A percentile compares a stretch with the other conserved stretches of the same genome.
phyloP scores from a whole-genome alignment of 2,888 invertebrate genomes.

The Acrobeloides nanus region DNA sequence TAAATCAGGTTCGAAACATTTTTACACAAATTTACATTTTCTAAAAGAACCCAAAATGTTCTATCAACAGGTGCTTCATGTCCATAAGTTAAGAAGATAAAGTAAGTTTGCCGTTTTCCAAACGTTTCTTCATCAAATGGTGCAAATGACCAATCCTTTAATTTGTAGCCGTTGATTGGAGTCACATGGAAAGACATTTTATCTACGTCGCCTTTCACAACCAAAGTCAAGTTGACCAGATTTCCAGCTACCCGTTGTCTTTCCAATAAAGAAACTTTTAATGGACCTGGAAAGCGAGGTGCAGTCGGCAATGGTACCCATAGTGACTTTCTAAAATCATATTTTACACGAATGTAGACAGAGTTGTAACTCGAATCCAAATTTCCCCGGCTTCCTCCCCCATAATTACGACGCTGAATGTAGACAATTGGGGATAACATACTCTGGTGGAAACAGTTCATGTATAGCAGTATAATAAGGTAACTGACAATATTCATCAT shows the following conservation, averaged over 20 bases:
- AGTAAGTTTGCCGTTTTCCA: conserved; percentile 37
- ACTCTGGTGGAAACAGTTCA: conserved; percentile 48
- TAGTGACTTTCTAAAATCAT: conserved; percentile 27
- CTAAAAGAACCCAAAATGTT: conserved; percentile 44
- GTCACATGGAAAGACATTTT: conserved; percentile 50
- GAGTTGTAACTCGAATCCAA: too few species aligned
- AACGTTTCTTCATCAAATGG: conserved; percentile 23
- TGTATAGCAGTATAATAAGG: conserved; percentile 53
- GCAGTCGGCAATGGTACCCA: conserved; percentile 47
- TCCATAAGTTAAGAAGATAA: conserved; percentile 51
- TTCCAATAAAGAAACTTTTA: conserved; percentile 33
- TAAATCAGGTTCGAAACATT: not conserved
- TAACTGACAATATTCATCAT: conserved; percentile 48
- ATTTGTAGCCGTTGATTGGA: conserved; percentile 39
- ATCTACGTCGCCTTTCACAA: conserved; percentile 44
- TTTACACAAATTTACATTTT: conserved; percentile 25
- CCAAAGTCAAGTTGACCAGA: conserved; percentile 38
- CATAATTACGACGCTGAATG: too few species aligned
- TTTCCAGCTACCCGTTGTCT: conserved; percentile 24
- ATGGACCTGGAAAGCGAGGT: conserved; percentile 36
- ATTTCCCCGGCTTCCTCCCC: too few species aligned
- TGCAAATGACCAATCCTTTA: conserved; percentile 43
- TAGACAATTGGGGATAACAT: conserved; percentile 13
- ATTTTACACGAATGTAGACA: conserved; percentile 13
- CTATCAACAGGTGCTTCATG: conserved; percentile 36